Percentiles rank a stretch among this genome's conserved stretches.
Conservation (phyloP, 2,888 invertebrate genomes). For the Branchinecta sandiegonensis region DNA sequence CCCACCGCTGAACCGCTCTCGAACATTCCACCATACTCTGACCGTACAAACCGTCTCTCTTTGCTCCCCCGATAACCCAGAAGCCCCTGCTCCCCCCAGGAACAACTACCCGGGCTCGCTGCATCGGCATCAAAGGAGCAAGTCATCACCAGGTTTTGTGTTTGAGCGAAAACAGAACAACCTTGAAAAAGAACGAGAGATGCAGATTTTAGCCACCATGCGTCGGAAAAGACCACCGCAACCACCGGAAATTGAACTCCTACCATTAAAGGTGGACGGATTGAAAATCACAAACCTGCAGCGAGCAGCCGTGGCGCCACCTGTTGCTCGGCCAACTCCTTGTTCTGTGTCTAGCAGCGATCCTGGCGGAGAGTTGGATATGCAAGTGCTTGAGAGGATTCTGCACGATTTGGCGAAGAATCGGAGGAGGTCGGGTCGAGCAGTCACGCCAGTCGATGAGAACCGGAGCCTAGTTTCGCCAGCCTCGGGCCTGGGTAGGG, state of each 20-base stretch:
- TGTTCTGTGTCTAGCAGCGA: not conserved
- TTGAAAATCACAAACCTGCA: not conserved
- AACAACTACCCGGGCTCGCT: not conserved
- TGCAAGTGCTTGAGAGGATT: not conserved
- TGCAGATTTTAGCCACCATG: not conserved
- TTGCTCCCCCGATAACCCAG: not conserved
- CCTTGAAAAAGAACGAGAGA: constrained; percentile 6
- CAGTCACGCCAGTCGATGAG: too few species aligned
- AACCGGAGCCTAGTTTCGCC: too few species aligned
- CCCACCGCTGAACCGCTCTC: constrained; percentile 40
- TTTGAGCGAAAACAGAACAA: constrained; percentile 8
- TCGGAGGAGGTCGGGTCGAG: not conserved
- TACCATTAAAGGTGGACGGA: not conserved
- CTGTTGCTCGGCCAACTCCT: not conserved
- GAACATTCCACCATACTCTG: constrained; percentile 12
- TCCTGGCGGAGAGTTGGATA: not conserved
- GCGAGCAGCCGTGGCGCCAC: not conserved
- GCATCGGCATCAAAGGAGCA: constrained; percentile 10
- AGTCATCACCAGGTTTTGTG: not conserved
- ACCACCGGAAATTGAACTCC: not conserved
- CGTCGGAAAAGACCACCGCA: not conserved
- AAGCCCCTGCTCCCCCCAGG: not conserved
- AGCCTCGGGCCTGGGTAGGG: too few species aligned
- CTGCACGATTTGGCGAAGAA: not conserved
- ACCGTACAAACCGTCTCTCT: not conserved